Percentiles rank a stretch among this genome's conserved stretches.
phyloP scores from a whole-genome alignment of 92 coral and sea anemone genomes.

The Ricordea florida region DNA sequence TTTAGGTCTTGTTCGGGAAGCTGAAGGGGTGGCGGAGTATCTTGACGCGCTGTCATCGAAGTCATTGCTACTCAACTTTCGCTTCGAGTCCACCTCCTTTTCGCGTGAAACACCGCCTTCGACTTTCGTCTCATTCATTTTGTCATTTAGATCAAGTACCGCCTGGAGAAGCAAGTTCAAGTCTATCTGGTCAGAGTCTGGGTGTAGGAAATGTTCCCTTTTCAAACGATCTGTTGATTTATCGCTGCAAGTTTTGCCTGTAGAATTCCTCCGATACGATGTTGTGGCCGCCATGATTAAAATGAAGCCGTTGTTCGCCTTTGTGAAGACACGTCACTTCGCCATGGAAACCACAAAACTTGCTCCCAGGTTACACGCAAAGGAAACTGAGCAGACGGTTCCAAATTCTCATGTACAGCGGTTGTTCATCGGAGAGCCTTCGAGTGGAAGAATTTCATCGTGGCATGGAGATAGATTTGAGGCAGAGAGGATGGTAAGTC shows the following conservation, averaged over 20 bases:
- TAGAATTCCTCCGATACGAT: constrained; percentile 29
- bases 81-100: neutral
- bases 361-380: constrained; percentile 15
- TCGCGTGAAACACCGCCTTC: constrained; percentile 20
- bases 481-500: constrained; percentile 91
- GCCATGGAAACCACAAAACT: constrained; percentile 48
- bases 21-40: constrained; percentile 59
- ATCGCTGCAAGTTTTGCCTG: constrained; percentile 43
- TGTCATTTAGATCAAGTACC: constrained; percentile 96
- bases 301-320: neutral
- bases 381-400: constrained; percentile 32
- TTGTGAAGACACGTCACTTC: neutral
- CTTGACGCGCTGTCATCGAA: constrained; percentile 47
- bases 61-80: constrained; percentile 1
- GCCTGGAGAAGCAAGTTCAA: constrained; percentile 87
- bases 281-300: constrained; percentile 69
- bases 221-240: constrained; percentile 66
- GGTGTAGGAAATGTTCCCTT: constrained; percentile 87
- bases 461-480: constrained; percentile 98
- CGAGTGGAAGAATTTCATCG: constrained; percentile 91
- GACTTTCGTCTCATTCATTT: constrained; percentile 50
- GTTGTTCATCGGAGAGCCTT: constrained; percentile 36
- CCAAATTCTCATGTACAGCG: constrained; percentile 30
- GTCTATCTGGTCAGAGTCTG: constrained; percentile 95
- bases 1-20: constrained; percentile 66